A percentile compares a stretch with the other conserved stretches of the same genome.
Conservation (phyloP, 2,797 vertebrate genomes). For the Epinephelus malabaricus region DNA sequence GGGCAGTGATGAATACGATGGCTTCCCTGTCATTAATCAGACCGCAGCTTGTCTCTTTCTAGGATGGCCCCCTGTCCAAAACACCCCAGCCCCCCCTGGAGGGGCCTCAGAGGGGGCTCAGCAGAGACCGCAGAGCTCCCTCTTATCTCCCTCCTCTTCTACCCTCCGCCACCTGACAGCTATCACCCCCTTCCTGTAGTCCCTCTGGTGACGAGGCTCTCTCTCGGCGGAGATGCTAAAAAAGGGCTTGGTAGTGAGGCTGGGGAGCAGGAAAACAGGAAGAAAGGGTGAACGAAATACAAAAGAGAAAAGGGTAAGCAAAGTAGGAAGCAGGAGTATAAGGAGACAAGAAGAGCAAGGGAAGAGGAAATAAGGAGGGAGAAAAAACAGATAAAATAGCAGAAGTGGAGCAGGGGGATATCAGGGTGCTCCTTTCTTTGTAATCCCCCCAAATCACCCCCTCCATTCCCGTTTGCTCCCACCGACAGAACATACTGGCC, state of each 20-base stretch:
- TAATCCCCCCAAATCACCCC: slow-evolving; percentile 27
- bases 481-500: slow-evolving; percentile 59
- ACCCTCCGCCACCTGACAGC: slow-evolving; percentile 41
- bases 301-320: background rate
- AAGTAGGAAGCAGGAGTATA: background rate
- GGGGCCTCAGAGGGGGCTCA: slow-evolving; percentile 40
- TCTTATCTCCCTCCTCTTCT: slow-evolving; percentile 1
- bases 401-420: slow-evolving; percentile 19
- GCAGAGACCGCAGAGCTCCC: slow-evolving; percentile 11
- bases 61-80: slow-evolving; percentile 48
- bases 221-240: slow-evolving; percentile 43
- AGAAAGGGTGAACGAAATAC: slow-evolving; percentile 9
- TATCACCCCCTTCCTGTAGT: slow-evolving; percentile 31
- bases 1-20: slow-evolving; percentile 78
- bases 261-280: background rate
- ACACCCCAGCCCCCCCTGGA: slow-evolving; percentile 35
- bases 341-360: background rate
- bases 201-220: slow-evolving; percentile 45
- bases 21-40: slow-evolving; percentile 82
- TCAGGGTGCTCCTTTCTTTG: slow-evolving; percentile 42
- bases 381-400: background rate
- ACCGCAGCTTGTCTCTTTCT: slow-evolving; percentile 55
- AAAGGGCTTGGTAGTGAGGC: slow-evolving; percentile 12
- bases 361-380: background rate
- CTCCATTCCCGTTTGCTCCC: slow-evolving; percentile 35